These are phyloP conservation scores for Julus scandinavius DNA, from an alignment of 2,888 invertebrate genomes.

Conservation along the genomic window DNA sequence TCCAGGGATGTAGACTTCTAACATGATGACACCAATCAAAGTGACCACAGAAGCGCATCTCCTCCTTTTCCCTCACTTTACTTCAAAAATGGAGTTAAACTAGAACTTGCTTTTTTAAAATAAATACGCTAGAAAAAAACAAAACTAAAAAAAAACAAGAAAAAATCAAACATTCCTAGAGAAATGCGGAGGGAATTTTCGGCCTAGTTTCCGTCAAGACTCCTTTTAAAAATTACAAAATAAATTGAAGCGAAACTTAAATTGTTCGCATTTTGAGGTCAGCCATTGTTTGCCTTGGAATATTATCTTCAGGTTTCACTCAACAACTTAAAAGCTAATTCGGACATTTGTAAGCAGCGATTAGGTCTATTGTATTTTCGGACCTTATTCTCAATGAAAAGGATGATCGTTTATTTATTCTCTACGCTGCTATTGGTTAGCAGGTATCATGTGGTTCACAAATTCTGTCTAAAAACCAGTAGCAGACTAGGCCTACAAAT, in stretches of 20 bases:
- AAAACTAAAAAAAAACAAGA: background rate
- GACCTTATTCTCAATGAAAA: background rate
- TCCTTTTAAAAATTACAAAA: constrained; percentile 2
- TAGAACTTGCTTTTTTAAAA: background rate
- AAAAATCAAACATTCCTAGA: background rate
- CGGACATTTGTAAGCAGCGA: constrained; percentile 14
- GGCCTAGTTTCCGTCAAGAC: constrained; percentile 34
- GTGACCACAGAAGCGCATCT: background rate
- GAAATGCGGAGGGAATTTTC: constrained; percentile 26
- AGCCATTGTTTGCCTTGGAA: constrained; percentile 2
- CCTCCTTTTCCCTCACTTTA: background rate
- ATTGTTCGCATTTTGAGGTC: constrained; percentile 42
- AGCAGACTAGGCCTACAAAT: too few relatives aligned
- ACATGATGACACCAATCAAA: constrained; percentile 19
- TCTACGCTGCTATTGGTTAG: background rate
- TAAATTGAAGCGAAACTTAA: constrained; percentile 40
- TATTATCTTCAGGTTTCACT: constrained; percentile 18
- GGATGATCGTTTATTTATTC: background rate
- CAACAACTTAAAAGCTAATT: background rate
- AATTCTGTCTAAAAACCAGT: too few relatives aligned
- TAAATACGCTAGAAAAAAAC: background rate
- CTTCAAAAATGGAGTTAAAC: background rate
- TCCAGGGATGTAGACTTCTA: background rate
- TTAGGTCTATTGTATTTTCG: constrained; percentile 17
- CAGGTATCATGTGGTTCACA: too few relatives aligned